Percentiles rank a stretch among this genome's conserved stretches.
Evolutionary conservation across 2,888 invertebrate species (phyloP).

Genomic region (Proisotoma minuta): DNA sequence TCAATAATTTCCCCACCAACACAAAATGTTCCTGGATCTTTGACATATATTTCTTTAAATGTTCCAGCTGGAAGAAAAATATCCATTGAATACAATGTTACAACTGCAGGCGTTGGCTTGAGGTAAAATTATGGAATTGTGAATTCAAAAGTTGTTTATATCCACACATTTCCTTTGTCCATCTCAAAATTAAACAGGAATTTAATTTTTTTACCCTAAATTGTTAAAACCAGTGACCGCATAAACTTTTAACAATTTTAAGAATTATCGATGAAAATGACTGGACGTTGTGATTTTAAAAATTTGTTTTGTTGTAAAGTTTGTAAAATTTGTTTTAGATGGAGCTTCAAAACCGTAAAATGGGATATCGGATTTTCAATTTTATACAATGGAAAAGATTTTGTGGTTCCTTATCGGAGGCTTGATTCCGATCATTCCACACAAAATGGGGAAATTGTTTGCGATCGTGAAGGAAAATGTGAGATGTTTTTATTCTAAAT

Average conservation of each 20-base stretch:
- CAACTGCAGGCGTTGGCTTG: constrained; percentile 11
- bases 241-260: no score
- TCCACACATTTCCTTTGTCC: background rate
- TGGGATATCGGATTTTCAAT: constrained; percentile 39
- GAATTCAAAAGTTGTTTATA: no score
- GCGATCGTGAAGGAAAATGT: constrained; percentile 39
- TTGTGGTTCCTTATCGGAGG: constrained; percentile 28
- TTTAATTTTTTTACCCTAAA: no score
- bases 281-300: no score
- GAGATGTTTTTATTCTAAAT: constrained; percentile 5
- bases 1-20: background rate
- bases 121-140: no score
- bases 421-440: constrained; percentile 33
- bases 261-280: no score
- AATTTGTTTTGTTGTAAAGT: background rate
- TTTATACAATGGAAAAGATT: constrained; percentile 19
- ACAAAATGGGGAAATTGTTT: constrained; percentile 30
- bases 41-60: constrained; percentile 25
- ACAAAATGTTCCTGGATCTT: constrained; percentile 4
- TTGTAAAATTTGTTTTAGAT: constrained; percentile 26
- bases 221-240: no score
- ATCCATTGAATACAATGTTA: constrained; percentile 29
- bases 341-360: constrained; percentile 37
- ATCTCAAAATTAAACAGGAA: background rate
- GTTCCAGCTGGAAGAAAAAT: constrained; percentile 31